Evolutionary conservation across 2,797 vertebrate species (phyloP).

Genomic region (Mico argentatus): DNA sequence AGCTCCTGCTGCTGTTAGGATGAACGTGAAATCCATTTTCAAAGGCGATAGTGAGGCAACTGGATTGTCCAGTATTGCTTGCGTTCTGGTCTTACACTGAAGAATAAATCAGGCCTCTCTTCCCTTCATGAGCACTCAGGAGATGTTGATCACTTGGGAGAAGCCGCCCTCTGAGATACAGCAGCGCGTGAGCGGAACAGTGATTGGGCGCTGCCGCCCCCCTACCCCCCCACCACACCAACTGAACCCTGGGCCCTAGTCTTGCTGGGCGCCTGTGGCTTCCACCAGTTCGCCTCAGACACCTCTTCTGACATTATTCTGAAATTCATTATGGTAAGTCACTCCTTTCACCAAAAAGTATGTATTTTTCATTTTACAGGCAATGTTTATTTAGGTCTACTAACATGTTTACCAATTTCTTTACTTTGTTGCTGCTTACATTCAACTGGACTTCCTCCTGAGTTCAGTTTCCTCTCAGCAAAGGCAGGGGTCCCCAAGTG

Average conservation of each 20-base stretch:
- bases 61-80: neutral
- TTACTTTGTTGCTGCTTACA: neutral
- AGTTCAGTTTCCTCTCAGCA: neutral
- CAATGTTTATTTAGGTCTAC: neutral
- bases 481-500: neutral
- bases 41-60: neutral
- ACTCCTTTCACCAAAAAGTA: neutral
- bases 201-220: neutral
- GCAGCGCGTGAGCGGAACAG: neutral
- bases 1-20: neutral
- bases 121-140: neutral
- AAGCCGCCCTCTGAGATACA: neutral
- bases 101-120: neutral
- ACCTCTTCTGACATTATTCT: neutral
- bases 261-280: neutral
- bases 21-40: constrained; percentile 48
- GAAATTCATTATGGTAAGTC: neutral
- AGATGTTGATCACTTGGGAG: rapidly evolving
- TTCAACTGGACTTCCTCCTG: neutral
- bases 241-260: neutral
- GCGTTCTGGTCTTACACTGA: neutral
- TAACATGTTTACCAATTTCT: neutral
- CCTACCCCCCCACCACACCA: rapidly evolving
- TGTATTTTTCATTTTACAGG: neutral
- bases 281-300: neutral